phyloP scores from a whole-genome alignment of 2,797 vertebrate species.

The Coranthus polyacanthus region DNA sequence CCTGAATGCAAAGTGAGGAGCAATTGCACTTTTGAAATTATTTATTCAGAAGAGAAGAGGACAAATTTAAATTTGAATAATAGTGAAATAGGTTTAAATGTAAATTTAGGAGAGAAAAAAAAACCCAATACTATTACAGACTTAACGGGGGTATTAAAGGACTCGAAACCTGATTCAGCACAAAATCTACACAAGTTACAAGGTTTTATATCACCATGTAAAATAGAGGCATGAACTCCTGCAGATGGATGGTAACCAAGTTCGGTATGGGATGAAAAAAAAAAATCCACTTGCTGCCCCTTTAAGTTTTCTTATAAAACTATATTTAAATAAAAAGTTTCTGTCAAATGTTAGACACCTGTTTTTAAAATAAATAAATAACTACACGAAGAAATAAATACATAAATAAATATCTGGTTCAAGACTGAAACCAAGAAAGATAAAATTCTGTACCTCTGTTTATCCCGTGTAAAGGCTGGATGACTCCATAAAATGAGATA shows the following conservation, averaged over 20 bases:
- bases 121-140: too few relatives aligned
- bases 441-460: constrained; percentile 10
- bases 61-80: background rate
- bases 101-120: background rate
- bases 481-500: background rate
- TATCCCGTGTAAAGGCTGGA: constrained; percentile 13
- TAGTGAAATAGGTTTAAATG: background rate
- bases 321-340: background rate
- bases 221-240: background rate
- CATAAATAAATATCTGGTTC: constrained; percentile 9
- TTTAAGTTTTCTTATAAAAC: background rate
- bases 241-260: background rate
- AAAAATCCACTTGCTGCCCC: background rate
- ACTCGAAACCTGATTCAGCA: too few relatives aligned
- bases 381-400: constrained; percentile 2
- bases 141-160: too few relatives aligned
- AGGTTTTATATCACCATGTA: too few relatives aligned
- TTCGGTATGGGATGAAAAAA: background rate
- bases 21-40: constrained; percentile 12
- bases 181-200: too few relatives aligned
- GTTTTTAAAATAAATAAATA: background rate
- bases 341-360: constrained; percentile 10
- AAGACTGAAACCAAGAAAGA: background rate
- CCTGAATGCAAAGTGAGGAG: background rate
- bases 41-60: background rate